phyloP scores from a whole-genome alignment of 2,797 vertebrate genomes.

The Acrossocheilus fasciatus region DNA sequence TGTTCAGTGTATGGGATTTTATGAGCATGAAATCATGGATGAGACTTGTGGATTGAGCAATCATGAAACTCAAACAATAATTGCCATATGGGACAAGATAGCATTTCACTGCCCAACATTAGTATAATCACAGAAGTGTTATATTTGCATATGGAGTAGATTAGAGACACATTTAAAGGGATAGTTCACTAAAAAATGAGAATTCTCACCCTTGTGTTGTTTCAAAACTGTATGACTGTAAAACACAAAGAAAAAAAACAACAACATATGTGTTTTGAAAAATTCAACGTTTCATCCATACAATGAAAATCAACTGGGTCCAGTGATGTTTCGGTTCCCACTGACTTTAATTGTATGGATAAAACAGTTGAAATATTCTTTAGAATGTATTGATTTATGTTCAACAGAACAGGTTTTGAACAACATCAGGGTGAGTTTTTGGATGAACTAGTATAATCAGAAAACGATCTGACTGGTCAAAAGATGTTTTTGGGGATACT shows the following conservation, averaged over 20 bases:
- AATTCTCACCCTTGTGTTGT: background rate
- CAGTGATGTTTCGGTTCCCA: background rate
- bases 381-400: background rate
- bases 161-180: background rate
- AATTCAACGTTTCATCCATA: background rate
- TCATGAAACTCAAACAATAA: background rate
- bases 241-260: background rate
- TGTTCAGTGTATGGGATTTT: background rate
- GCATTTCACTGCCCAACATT: constrained; percentile 1
- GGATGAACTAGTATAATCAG: background rate
- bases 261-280: background rate
- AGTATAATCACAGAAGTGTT: constrained; percentile 8
- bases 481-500: background rate
- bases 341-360: background rate
- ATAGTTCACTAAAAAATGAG: background rate
- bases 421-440: background rate
- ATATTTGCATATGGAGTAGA: constrained; percentile 1
- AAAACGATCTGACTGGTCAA: background rate
- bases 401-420: background rate
- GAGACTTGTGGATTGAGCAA: background rate
- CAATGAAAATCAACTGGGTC: background rate
- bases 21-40: background rate
- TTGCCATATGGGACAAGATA: background rate
- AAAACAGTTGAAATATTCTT: background rate
- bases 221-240: background rate